Conservation (phyloP, 2,113 vertebrate genomes). For the Petrocephalus zakoni region DNA sequence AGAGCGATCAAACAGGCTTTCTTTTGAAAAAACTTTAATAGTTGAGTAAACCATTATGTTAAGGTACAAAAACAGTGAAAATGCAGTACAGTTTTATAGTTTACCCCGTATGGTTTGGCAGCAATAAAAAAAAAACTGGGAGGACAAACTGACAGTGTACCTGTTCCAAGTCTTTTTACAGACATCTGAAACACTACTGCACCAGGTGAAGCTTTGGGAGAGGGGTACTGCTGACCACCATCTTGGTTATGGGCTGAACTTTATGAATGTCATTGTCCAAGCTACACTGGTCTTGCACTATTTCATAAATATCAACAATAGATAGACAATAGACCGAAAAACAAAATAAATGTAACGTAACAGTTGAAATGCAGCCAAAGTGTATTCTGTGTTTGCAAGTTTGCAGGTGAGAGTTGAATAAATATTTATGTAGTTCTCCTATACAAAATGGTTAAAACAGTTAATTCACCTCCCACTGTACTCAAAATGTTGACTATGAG, state of each 20-base stretch:
- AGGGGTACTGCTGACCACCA: neutral
- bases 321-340: neutral
- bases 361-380: neutral
- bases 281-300: neutral
- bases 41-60: slow-evolving; percentile 4
- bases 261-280: neutral
- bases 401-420: neutral
- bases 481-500: neutral
- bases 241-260: neutral
- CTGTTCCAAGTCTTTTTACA: neutral
- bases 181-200: neutral
- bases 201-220: neutral
- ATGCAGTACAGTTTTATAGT: neutral
- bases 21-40: slow-evolving; percentile 3
- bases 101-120: neutral
- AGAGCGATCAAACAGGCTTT: neutral
- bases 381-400: neutral
- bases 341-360: neutral
- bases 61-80: slow-evolving; percentile 15
- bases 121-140: neutral
- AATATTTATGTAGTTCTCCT: neutral
- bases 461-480: neutral
- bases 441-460: neutral
- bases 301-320: neutral
- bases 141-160: neutral